A percentile compares a stretch with the other conserved stretches of the same genome.
phyloP scores from a whole-genome alignment of 1,140 invertebrate species.

The Lanistes nyassanus region DNA sequence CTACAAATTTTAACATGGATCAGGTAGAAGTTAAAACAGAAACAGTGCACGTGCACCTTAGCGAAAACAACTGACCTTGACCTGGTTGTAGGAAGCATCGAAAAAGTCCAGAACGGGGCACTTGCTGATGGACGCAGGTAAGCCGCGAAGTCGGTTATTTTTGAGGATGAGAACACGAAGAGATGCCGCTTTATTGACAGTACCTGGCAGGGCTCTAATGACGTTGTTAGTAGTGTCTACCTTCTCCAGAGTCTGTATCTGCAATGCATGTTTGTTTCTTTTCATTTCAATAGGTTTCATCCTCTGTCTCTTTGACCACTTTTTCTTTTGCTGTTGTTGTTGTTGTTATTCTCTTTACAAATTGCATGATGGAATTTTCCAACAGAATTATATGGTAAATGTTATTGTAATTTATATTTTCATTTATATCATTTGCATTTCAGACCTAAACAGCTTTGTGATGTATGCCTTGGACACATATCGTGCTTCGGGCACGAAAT shows the following conservation, averaged over 20 bases:
- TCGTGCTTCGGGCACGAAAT: too few relatives aligned
- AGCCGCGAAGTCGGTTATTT: constrained; percentile 55
- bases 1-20: too few relatives aligned
- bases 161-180: constrained; percentile 46
- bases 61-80: constrained; percentile 32
- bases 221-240: constrained; percentile 51
- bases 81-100: constrained; percentile 53
- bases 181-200: constrained; percentile 50
- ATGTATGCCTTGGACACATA: too few relatives aligned
- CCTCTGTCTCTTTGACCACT: too few relatives aligned
- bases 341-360: too few relatives aligned
- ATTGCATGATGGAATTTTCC: neutral
- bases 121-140: constrained; percentile 60
- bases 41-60: too few relatives aligned
- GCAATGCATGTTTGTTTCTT: neutral
- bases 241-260: constrained; percentile 49
- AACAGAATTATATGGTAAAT: neutral
- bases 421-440: too few relatives aligned
- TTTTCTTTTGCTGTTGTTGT: too few relatives aligned
- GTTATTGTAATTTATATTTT: neutral
- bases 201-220: constrained; percentile 54
- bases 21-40: too few relatives aligned
- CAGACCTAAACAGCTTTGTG: too few relatives aligned
- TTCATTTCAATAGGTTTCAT: too few relatives aligned
- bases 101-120: constrained; percentile 47